phyloP scores from a whole-genome alignment of 2,113 vertebrate genomes.

The Brachyhypopomus gauderio region DNA sequence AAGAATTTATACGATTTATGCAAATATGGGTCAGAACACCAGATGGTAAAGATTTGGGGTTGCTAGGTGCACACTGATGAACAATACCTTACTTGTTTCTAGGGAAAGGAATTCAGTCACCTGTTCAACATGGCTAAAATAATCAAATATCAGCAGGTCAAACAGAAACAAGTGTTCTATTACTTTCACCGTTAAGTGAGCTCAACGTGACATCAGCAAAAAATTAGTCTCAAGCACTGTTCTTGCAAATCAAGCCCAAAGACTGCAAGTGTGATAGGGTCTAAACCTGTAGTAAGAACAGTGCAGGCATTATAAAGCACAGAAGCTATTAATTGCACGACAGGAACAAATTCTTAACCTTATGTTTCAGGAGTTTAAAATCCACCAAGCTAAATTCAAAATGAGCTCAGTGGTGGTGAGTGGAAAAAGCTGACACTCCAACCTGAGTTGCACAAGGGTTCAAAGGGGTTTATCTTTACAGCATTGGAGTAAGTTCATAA shows the following conservation, averaged over 20 bases:
- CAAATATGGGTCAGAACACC: not conserved
- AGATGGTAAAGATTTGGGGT: not conserved
- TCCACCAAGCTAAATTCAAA: not conserved
- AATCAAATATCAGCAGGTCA: no score
- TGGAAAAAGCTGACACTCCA: conserved; percentile 37
- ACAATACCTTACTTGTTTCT: not conserved
- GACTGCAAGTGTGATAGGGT: not conserved
- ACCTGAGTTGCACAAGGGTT: conserved; percentile 56
- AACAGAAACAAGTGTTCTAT: no score
- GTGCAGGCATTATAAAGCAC: not conserved
- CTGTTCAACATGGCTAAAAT: not conserved
- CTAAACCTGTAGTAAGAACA: not conserved
- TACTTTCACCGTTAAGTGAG: no score
- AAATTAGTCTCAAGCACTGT: not conserved
- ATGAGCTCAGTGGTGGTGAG: not conserved
- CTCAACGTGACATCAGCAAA: no score
- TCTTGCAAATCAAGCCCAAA: not conserved
- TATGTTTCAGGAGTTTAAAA: conserved; percentile 4
- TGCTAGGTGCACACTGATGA: not conserved
- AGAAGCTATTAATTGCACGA: conserved; percentile 1
- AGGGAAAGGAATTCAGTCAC: not conserved
- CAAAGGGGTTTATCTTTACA: conserved; percentile 74
- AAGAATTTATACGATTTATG: not conserved
- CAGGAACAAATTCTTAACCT: not conserved
- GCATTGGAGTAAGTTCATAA: conserved; percentile 65